These are phyloP conservation scores for Phalanger gymnotis DNA, from an alignment of 2,797 vertebrate genomes.

Conservation along the genomic window DNA sequence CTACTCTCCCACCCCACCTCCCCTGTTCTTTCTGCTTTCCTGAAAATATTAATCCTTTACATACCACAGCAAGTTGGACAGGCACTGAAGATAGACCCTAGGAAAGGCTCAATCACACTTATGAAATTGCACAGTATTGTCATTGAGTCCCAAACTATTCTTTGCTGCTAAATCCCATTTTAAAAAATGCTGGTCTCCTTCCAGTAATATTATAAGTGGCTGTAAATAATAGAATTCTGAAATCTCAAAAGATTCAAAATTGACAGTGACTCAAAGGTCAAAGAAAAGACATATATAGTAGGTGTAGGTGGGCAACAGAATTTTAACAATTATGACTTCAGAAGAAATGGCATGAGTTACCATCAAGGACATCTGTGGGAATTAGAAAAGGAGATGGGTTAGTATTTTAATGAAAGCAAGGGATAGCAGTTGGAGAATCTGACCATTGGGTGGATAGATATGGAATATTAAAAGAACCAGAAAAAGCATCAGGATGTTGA, in stretches of 20 bases:
- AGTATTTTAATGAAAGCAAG: neutral
- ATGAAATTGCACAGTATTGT: neutral
- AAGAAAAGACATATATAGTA: neutral
- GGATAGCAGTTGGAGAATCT: neutral
- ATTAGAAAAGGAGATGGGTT: neutral
- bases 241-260: neutral
- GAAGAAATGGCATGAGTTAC: neutral
- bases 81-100: neutral
- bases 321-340: neutral
- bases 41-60: neutral
- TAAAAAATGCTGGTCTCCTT: neutral
- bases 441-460: neutral
- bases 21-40: neutral
- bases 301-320: neutral
- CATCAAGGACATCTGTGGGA: neutral
- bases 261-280: neutral
- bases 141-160: neutral
- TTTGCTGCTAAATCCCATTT: neutral
- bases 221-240: neutral
- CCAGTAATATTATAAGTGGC: neutral
- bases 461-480: neutral
- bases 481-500: neutral
- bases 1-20: neutral
- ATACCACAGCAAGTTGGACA: neutral
- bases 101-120: neutral